A percentile compares a stretch with the other conserved stretches of the same genome.
These are phyloP conservation scores for Anolis apletophallus DNA, from an alignment of 2,797 vertebrate genomes.

Conservation along the genomic window DNA sequence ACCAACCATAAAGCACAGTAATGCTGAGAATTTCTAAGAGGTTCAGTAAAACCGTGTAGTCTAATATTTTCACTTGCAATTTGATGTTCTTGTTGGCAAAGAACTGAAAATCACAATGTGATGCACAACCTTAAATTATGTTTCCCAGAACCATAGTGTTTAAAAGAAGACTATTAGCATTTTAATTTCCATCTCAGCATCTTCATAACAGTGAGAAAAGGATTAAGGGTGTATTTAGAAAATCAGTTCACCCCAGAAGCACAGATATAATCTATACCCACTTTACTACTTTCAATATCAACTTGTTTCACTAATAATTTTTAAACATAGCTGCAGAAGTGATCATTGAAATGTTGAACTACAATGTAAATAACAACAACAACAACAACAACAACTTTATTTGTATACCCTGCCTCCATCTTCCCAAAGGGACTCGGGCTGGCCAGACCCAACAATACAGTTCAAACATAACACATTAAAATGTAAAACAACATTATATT, in stretches of 20 bases:
- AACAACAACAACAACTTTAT: too few relatives aligned
- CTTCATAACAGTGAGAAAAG: neutral
- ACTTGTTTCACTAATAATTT: neutral
- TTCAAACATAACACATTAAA: too few relatives aligned
- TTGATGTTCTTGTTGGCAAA: neutral
- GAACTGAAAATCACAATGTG: neutral
- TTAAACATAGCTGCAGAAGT: neutral
- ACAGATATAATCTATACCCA: neutral
- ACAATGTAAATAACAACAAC: too few relatives aligned
- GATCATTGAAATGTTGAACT: slow-evolving; percentile 14
- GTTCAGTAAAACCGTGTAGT: neutral
- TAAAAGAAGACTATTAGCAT: slow-evolving; percentile 10
- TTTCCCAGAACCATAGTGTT: slow-evolving; percentile 31
- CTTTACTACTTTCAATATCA: slow-evolving; percentile 2
- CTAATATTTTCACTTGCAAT: neutral
- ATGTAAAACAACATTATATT: neutral
- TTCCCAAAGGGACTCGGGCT: too few relatives aligned
- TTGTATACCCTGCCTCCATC: too few relatives aligned
- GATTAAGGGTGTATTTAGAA: neutral
- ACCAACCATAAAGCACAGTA: neutral
- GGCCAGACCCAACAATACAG: too few relatives aligned
- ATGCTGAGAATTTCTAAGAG: neutral
- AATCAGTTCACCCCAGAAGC: slow-evolving; percentile 6
- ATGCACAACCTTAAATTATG: slow-evolving; percentile 11
- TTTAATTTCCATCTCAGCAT: slow-evolving; percentile 5